A percentile compares a stretch with the other conserved stretches of the same genome.
Conservation (phyloP, 2,888 invertebrate genomes). For the Leistus spinibarbis region DNA sequence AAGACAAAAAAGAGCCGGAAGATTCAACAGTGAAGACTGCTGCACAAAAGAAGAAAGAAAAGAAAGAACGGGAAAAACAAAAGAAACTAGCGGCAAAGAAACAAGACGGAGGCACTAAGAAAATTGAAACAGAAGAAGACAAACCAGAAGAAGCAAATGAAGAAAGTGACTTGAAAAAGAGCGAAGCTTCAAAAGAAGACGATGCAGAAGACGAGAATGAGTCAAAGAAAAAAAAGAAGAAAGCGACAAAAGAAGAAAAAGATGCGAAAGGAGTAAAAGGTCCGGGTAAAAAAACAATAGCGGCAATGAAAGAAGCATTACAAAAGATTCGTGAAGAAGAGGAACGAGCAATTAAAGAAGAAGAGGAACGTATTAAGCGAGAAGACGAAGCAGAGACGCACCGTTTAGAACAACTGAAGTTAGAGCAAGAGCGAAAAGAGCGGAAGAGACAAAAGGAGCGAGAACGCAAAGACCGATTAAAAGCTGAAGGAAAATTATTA, state of each 20-base stretch:
- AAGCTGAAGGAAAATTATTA: slow-evolving; percentile 94
- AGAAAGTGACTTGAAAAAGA: background rate
- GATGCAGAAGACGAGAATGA: slow-evolving; percentile 58
- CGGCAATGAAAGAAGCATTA: slow-evolving; percentile 91
- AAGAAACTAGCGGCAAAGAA: slow-evolving; percentile 75
- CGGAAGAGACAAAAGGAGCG: slow-evolving; percentile 91
- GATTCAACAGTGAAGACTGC: slow-evolving; percentile 74
- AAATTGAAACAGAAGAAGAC: slow-evolving; percentile 43
- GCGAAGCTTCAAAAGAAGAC: slow-evolving; percentile 56
- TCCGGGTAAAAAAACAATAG: slow-evolving; percentile 84
- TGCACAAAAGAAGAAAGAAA: slow-evolving; percentile 89
- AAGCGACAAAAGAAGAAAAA: slow-evolving; percentile 62
- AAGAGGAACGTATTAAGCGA: slow-evolving; percentile 78
- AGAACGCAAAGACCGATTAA: slow-evolving; percentile 88
- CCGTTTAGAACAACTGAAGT: slow-evolving; percentile 73
- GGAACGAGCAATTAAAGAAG: slow-evolving; percentile 73
- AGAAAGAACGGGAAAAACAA: slow-evolving; percentile 80
- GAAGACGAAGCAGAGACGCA: slow-evolving; percentile 77
- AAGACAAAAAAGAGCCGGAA: slow-evolving; percentile 63
- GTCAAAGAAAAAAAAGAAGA: slow-evolving; percentile 58
- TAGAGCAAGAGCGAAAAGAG: slow-evolving; percentile 88
- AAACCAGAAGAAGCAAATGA: slow-evolving; percentile 47
- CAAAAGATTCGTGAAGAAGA: slow-evolving; percentile 89
- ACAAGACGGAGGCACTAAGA: slow-evolving; percentile 52
- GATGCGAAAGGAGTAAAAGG: slow-evolving; percentile 68